Evolutionary conservation across 2,888 invertebrate species (phyloP).

Genomic region (Desoria tigrina): DNA sequence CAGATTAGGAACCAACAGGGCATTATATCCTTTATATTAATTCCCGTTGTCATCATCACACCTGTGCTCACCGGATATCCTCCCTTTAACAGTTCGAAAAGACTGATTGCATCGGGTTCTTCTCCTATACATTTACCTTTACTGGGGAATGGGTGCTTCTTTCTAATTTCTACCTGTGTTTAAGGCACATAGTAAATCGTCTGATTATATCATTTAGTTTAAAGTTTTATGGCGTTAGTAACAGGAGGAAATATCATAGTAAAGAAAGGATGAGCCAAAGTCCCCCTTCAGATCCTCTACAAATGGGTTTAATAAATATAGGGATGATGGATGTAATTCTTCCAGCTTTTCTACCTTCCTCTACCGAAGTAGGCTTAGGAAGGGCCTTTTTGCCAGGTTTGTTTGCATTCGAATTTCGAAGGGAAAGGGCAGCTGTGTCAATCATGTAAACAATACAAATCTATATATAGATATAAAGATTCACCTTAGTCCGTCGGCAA

Average conservation of each 20-base stretch:
- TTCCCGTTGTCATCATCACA: constrained; percentile 15
- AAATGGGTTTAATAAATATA: constrained; percentile 6
- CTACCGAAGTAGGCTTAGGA: too few species aligned
- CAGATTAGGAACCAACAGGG: constrained; percentile 1
- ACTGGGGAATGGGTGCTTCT: too few species aligned
- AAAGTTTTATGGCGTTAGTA: neutral
- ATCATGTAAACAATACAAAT: neutral
- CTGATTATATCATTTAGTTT: too few species aligned
- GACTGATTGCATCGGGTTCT: neutral
- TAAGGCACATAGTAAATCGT: too few species aligned
- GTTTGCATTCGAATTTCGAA: neutral
- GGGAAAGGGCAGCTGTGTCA: constrained; percentile 3
- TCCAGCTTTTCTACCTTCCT: neutral
- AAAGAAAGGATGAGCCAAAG: constrained; percentile 1
- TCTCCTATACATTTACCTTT: neutral
- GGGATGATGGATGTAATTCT: neutral
- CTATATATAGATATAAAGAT: neutral
- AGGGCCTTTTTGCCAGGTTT: neutral
- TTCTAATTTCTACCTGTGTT: too few species aligned
- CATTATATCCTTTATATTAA: neutral
- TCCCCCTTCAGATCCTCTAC: neutral
- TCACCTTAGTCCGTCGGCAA: neutral
- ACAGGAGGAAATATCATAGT: neutral
- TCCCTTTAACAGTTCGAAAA: neutral
- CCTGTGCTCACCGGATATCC: constrained; percentile 18